Evolutionary conservation across 1,140 invertebrate genomes (phyloP), one percentile per base, ranked within the genome.

Genomic region (Probaryconus sp.): DNA sequence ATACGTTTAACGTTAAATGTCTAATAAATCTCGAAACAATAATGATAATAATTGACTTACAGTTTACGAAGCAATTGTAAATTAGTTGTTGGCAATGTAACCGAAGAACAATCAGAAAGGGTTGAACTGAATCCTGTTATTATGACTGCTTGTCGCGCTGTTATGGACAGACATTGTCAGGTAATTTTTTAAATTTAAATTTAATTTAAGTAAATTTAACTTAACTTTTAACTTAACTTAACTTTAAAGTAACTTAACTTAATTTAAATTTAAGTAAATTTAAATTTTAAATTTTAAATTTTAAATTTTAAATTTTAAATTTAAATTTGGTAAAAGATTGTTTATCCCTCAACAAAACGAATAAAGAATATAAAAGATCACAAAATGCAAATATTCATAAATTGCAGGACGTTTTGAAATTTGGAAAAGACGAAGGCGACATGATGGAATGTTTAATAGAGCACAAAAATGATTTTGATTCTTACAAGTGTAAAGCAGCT

Each of bases 391-490:
- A n/a, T n/a, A n/a, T n/a, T n/a, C n/a, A n/a, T 51, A 5, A 13
- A 47, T 72, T 53, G 9, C 21, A 85, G 81, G 88, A 90, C 26
- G 89, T 92, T 75, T 74, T 92, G 1, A 92, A 93, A 78, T 90
- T 89, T 72, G 92, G 91, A 64, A 92, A 91, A 78, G 93, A 95
- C 74, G 92, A 95, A 81, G 93, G 93, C 68, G 92, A 97, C 74
- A 91, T 98, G 65, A 94, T 99, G 92, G 94, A 97, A 35, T 99
- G 98, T 87, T 89, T 99, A 2, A 96, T 99, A 53, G 89, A 92
- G 53, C 93, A 97, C 80, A 99, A 99, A 89, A 96, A 97, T 85
- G 93, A 97, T 76, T 90, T 92, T 48, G 89, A 93, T 80, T 87
- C 94, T 82, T 89, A 91, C 2, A 97, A 98, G 85, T 99, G 98